These are phyloP conservation scores for Halisarca cf. caerulea DNA, from an alignment of 37 sponge, comb jelly and placozoan genomes.

Conservation along the genomic window DNA sequence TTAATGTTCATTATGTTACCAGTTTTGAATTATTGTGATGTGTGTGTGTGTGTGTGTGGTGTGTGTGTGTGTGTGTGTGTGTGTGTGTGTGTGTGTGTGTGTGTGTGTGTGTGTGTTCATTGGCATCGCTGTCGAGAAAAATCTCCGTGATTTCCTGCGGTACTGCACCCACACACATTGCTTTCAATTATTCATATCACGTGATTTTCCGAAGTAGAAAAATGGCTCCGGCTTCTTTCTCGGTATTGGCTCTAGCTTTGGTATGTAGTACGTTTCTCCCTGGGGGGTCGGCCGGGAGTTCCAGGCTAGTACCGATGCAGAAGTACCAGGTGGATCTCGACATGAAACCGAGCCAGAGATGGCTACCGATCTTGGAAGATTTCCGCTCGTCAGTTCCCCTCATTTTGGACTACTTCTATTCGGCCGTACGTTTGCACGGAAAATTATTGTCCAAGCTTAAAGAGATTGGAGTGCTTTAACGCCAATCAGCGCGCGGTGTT, in stretches of 20 bases:
- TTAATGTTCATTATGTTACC: not conserved
- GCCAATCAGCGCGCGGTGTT: too few species aligned
- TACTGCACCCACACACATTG: too few species aligned
- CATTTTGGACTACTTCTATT: constrained; percentile 43
- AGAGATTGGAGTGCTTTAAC: too few species aligned
- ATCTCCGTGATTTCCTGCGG: too few species aligned
- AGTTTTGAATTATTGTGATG: not conserved
- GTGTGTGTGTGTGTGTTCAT: too few species aligned
- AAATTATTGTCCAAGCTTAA: too few species aligned
- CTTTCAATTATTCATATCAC: too few species aligned
- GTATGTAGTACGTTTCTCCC: not conserved
- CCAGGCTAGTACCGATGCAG: constrained; percentile 15
- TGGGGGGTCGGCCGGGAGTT: not conserved
- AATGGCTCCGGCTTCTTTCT: not conserved
- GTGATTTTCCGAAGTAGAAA: not conserved
- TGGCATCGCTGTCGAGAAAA: too few species aligned
- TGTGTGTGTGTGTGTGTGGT: not conserved
- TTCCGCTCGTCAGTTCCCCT: constrained; percentile 63
- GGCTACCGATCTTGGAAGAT: constrained; percentile 41
- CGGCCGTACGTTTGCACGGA: not conserved
- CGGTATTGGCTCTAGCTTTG: not conserved
- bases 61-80: too few species aligned
- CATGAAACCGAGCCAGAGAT: constrained; percentile 52
- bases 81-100: too few species aligned
- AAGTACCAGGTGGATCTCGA: constrained; percentile 54